phyloP scores from a whole-genome alignment of 2,888 invertebrate species.

The Archaeoteleia sp. region DNA sequence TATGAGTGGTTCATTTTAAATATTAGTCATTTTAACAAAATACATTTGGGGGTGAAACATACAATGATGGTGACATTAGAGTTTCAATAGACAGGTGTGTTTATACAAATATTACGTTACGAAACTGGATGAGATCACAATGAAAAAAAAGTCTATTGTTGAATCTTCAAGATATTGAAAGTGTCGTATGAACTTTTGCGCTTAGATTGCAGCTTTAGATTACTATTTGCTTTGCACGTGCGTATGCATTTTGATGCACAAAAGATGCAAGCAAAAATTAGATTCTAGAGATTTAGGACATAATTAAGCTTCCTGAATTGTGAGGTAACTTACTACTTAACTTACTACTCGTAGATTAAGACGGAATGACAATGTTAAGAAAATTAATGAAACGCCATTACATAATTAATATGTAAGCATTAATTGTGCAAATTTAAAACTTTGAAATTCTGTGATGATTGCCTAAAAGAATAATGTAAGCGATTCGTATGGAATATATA shows the following conservation, averaged over 20 bases:
- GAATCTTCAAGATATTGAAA: neutral
- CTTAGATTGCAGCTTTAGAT: neutral
- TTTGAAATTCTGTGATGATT: no score
- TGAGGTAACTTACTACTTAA: constrained; percentile 10
- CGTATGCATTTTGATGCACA: constrained; percentile 2
- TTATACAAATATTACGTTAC: neutral
- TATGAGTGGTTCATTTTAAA: no score
- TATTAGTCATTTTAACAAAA: neutral
- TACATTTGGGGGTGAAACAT: neutral
- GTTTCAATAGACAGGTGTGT: neutral
- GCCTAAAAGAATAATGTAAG: no score
- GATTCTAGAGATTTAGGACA: neutral
- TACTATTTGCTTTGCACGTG: constrained; percentile 2
- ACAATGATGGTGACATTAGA: neutral
- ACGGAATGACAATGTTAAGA: no score
- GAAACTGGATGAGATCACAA: neutral
- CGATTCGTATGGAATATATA: no score
- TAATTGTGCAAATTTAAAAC: no score
- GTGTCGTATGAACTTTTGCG: neutral
- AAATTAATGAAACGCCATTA: no score
- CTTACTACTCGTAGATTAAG: constrained; percentile 6
- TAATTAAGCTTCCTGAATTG: constrained; percentile 6
- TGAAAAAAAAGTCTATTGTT: constrained; percentile 3
- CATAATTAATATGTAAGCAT: no score
- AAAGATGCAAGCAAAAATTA: neutral